Conservation (phyloP, 2,797 vertebrate genomes). For the Pagetopsis macropterus region DNA sequence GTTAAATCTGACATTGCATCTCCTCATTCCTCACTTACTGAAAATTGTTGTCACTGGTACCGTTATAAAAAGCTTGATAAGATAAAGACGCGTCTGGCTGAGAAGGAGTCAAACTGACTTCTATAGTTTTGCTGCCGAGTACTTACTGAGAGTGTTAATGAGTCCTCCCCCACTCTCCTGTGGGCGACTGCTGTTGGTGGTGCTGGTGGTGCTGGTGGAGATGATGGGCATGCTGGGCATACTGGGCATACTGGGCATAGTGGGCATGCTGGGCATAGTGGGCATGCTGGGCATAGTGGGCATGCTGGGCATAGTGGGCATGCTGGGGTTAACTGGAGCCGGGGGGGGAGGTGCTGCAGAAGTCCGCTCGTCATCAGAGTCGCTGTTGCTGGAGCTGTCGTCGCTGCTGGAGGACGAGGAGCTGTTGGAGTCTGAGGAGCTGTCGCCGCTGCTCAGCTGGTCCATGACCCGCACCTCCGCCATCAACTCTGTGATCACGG, state of each 20-base stretch:
- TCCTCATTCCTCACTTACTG: too few species aligned
- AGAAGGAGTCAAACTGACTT: background rate
- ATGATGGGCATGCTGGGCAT: constrained; percentile 77
- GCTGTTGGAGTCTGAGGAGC: constrained; percentile 93
- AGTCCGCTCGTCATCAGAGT: constrained; percentile 87
- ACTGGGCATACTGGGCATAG: constrained; percentile 76
- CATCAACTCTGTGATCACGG: constrained; percentile 89
- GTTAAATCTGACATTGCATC: too few species aligned
- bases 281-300: constrained; percentile 77
- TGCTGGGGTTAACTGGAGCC: constrained; percentile 70
- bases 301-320: constrained; percentile 77
- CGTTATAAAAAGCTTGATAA: too few species aligned
- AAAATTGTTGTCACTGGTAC: too few species aligned
- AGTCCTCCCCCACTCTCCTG: constrained; percentile 85
- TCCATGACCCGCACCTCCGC: constrained; percentile 94
- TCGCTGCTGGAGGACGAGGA: constrained; percentile 93
- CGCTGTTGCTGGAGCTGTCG: constrained; percentile 93
- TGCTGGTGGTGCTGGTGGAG: constrained; percentile 56
- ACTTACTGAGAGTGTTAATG: constrained; percentile 97
- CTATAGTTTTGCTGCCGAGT: background rate
- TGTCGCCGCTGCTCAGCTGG: constrained; percentile 94
- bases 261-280: constrained; percentile 82
- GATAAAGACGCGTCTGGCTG: too few species aligned
- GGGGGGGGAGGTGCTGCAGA: constrained; percentile 8
- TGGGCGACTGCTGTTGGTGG: constrained; percentile 61